Evolutionary conservation across 2,888 invertebrate genomes (phyloP), one percentile per base, ranked within the genome.

Genomic region (Dexiosoma caninum): DNA sequence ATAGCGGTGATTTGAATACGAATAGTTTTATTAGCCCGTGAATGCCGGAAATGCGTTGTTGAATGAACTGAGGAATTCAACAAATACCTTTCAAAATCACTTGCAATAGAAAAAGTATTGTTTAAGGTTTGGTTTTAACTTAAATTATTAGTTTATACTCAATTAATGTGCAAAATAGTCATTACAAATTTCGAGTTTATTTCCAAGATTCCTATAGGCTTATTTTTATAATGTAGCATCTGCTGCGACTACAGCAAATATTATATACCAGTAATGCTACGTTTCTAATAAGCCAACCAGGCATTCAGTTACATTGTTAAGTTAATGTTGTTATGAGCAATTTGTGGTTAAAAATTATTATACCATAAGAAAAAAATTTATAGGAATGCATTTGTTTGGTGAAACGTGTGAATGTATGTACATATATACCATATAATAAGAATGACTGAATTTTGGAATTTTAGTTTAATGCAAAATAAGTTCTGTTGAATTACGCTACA

Each of bases 321-420:
- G 35, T 70, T 59, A 23, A 30, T 49, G 16, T 37, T 16, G 62
- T 55, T 59, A n/a, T 37, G 46, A n/a, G 67, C 59, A 60, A 53
- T 60, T 69, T 76, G 76, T 35, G 67, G 76, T 76, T 76, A 62
- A 60, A 51, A 67, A 69, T 69, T 42, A 76, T 69, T 76, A 60
- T 60, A 76, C 62, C 59, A 51, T 64, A 55, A 76, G 51, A n/a
- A n/a, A 27, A 27, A 27, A 59, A 67, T 44, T 23, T 32, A 7
- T 40, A 30, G 35, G 23, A 23, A 10, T 30, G 40, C 19, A 5
- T 35, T 40, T 40, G 19, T 12, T 51, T n/a, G 16, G 2, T 23
- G 30, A 9, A 27, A 40, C 27, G n/a, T 51, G 8, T 49, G 14
- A 27, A 40, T 40, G 67, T 67, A 21, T 53, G n/a, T 62, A 19